Conservation (phyloP, 1,140 invertebrate genomes). For the Pseudomyrmex gracilis region DNA sequence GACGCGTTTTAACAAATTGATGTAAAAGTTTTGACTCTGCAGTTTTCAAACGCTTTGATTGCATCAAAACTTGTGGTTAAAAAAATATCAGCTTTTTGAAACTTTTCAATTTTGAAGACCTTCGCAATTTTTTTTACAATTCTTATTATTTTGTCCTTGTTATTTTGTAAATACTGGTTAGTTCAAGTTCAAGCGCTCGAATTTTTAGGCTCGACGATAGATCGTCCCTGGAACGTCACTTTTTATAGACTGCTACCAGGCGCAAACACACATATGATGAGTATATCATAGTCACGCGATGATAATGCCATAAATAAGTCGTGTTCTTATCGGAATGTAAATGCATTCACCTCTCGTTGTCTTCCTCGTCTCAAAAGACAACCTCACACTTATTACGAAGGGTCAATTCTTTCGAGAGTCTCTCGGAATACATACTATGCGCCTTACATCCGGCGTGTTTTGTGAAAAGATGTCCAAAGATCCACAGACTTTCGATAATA, state of each 20-base stretch:
- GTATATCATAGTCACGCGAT: constrained; percentile 37
- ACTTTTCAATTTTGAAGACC: neutral
- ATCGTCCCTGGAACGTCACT: constrained; percentile 35
- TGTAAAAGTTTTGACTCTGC: neutral
- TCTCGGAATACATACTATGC: constrained; percentile 16
- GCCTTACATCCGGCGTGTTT: neutral
- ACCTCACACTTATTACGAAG: constrained; percentile 25
- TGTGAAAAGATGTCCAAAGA: constrained; percentile 51
- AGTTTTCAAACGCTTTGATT: neutral
- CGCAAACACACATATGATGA: constrained; percentile 35
- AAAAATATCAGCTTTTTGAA: neutral
- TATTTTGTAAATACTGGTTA: neutral
- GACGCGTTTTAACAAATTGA: neutral
- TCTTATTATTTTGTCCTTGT: neutral
- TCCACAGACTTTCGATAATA: neutral
- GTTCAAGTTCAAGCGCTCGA: neutral
- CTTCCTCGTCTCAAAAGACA: constrained; percentile 43
- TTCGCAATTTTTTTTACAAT: neutral
- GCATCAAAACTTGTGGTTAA: neutral
- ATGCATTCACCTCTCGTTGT: constrained; percentile 39
- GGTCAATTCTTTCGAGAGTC: constrained; percentile 32
- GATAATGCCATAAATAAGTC: constrained; percentile 65
- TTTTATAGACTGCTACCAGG: constrained; percentile 31
- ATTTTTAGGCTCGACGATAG: constrained; percentile 14
- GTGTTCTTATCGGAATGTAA: constrained; percentile 69